Evolutionary conservation across 92 coral and sea anemone species (phyloP).

Genomic region (Phymanthus crucifer): DNA sequence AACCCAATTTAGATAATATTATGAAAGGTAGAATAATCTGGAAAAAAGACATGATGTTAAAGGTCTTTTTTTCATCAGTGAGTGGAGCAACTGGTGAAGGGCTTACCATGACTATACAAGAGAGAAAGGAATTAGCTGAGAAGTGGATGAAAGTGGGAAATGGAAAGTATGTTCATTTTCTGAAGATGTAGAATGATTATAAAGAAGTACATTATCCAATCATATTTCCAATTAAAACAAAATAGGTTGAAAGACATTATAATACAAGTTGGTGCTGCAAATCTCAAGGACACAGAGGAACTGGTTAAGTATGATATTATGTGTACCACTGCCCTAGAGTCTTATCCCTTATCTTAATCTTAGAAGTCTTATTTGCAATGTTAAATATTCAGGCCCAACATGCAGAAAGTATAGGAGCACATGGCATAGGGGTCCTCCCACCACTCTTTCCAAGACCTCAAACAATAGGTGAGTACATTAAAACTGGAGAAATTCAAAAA

Average conservation of each 20-base stretch:
- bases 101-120: conserved; percentile 46
- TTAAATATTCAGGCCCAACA: conserved; percentile 55
- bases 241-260: conserved; percentile 49
- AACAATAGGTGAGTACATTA: conserved; percentile 43
- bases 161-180: conserved; percentile 23
- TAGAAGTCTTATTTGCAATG: neutral
- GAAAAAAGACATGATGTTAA: neutral
- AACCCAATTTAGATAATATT: too few species aligned
- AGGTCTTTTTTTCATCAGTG: conserved; percentile 18
- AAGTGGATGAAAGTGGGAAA: conserved; percentile 56
- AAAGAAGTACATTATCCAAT: too few species aligned
- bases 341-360: neutral
- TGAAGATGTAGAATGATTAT: too few species aligned
- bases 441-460: conserved; percentile 54
- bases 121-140: conserved; percentile 53
- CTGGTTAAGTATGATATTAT: conserved; percentile 23
- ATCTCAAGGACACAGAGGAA: conserved; percentile 44
- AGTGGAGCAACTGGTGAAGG: conserved; percentile 69
- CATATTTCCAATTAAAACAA: neutral
- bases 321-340: neutral
- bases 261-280: conserved; percentile 56
- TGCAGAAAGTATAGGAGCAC: conserved; percentile 61
- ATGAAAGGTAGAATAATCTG: too few species aligned
- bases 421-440: conserved; percentile 65
- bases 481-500: too few species aligned